These are phyloP conservation scores for Corapipo altera DNA, from an alignment of 2,113 vertebrate genomes.

Conservation along the genomic window DNA sequence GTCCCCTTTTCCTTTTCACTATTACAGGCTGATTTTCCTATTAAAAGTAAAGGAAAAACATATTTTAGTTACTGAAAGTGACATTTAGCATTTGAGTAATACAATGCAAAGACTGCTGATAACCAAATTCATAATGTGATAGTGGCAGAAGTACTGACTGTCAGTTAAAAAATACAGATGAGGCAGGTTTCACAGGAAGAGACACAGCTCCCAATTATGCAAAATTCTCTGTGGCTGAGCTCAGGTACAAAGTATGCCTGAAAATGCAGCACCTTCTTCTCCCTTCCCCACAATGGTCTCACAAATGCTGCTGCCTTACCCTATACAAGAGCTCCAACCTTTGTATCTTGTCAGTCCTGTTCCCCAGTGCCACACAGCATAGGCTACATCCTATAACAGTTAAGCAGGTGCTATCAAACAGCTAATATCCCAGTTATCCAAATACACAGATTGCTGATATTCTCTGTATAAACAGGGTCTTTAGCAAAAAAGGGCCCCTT, in stretches of 20 bases:
- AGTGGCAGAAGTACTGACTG: not conserved
- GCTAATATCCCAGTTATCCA: not conserved
- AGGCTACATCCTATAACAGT: not conserved
- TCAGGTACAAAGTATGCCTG: not conserved
- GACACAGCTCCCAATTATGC: not conserved
- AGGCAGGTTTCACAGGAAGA: not conserved
- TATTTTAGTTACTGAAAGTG: not conserved
- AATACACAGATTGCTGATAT: not conserved
- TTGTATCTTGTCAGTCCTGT: not conserved
- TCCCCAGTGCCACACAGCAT: not conserved
- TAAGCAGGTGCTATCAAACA: not conserved
- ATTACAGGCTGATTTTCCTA: conserved; percentile 72
- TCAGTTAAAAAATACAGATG: not conserved
- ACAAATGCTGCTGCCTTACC: not conserved
- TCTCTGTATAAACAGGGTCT: not conserved
- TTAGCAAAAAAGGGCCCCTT: not conserved
- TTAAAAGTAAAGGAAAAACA: not conserved
- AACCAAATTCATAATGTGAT: not conserved
- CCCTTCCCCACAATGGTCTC: not conserved
- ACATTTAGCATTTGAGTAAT: not conserved
- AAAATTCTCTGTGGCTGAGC: not conserved
- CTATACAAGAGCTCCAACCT: not conserved
- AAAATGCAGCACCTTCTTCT: not conserved
- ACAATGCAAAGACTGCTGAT: not conserved
- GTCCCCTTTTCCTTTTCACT: conserved; percentile 78